Base-by-base conservation (phyloP, 2,797 vertebrate genomes). In the Miichthys miiuy region DNA sequence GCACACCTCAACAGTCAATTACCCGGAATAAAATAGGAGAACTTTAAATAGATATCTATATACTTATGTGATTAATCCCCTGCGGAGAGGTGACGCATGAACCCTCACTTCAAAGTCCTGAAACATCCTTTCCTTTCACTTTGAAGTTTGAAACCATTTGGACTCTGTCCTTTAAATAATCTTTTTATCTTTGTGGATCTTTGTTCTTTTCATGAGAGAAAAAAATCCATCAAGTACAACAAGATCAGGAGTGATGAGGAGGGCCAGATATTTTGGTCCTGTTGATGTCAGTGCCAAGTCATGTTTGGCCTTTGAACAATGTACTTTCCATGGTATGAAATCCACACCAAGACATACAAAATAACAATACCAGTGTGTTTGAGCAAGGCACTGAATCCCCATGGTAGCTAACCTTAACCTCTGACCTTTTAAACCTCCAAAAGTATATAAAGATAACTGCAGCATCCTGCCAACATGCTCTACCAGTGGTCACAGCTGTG, bases 71-170 rank as follows among this genome's bases (percentile, higher is more conserved):
- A 83, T 60, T 72, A 63, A 73, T 67, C 56, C 56, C 54, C 77
- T 4, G 20, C 18, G 17, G 60, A 57, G 67, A 58, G 11, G 41
- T 73, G 75, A 87, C 13, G 47, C 64, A 56, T 55, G 58, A 68
- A 56, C 42, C 41, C 20, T 25, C 17, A 66, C 80, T 77, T 87
- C 72, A 79, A 84, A 87, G 72, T 71, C 68, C 25, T 17, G 6
- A 72, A 42, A 50, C 27, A 56, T 68, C 67, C 20, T 42, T 61
- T 55, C 78, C 56, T 68, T 51, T 44, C 58, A 48, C 82, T 89
- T 82, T 87, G 71, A 89, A 76, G 64, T 69, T 38, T 3, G 11
- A 81, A 80, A 66, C 42, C 38, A 38, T 68, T 83, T 74, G 68
- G 80, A 74, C 41, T 41, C 13, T 1, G 23, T 14, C 58, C 67